Percentiles rank a stretch among this genome's conserved stretches.
Evolutionary conservation across 2,113 vertebrate species (phyloP).

Genomic region (Heterocephalus glaber): DNA sequence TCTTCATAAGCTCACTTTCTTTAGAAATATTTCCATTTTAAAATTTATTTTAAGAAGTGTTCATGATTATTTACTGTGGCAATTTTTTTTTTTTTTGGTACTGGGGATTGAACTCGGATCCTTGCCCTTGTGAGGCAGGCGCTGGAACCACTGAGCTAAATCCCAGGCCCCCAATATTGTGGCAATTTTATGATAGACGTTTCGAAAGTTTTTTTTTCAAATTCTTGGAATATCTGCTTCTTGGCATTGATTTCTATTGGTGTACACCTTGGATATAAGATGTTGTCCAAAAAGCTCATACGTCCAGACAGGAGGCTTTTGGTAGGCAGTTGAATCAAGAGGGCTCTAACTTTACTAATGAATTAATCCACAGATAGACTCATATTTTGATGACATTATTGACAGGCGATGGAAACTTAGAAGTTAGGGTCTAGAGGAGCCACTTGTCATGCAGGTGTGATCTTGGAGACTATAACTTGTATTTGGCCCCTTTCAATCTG

Average conservation of each 20-base stretch:
- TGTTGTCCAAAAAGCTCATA: background rate
- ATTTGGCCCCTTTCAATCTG: background rate
- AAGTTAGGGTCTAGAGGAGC: background rate
- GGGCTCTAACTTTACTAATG: background rate
- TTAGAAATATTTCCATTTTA: background rate
- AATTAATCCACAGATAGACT: background rate
- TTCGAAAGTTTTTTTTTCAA: background rate
- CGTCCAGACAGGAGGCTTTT: background rate
- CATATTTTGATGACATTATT: background rate
- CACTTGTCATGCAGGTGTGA: background rate
- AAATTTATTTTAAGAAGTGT: background rate
- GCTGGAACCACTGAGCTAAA: no score
- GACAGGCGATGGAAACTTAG: background rate
- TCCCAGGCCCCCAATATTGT: no score
- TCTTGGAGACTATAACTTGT: background rate
- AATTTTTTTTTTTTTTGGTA: background rate
- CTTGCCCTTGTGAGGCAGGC: no score
- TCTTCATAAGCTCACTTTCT: background rate
- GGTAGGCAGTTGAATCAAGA: background rate
- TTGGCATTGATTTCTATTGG: background rate
- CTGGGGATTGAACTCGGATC: no score
- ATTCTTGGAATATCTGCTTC: no score
- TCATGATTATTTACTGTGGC: background rate
- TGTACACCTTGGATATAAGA: background rate
- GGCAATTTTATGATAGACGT: background rate